Percentiles rank a stretch among this genome's conserved stretches.
phyloP scores from a whole-genome alignment of 2,113 vertebrate species.

The Ceratotherium simum region DNA sequence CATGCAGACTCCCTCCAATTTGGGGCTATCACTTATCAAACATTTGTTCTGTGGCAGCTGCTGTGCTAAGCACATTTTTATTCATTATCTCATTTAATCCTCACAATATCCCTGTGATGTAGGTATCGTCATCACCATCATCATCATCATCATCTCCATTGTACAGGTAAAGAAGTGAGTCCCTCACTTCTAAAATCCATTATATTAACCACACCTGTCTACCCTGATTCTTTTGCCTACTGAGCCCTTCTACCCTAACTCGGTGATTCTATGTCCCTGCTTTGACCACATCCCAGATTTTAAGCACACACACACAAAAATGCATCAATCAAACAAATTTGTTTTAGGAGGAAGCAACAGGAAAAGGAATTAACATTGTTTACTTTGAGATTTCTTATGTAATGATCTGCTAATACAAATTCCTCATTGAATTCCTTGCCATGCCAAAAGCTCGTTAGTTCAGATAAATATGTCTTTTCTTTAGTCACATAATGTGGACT shows the following conservation, averaged over 20 bases:
- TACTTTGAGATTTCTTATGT: background rate
- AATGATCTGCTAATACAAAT: background rate
- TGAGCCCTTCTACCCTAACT: background rate
- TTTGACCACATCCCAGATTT: background rate
- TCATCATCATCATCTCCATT: background rate
- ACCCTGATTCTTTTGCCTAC: background rate
- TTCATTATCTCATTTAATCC: background rate
- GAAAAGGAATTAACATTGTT: background rate
- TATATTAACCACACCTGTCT: background rate
- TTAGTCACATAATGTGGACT: background rate
- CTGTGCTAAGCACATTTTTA: background rate
- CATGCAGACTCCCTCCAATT: accelerated
- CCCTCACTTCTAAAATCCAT: background rate
- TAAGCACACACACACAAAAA: background rate
- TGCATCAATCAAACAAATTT: background rate
- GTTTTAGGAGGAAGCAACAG: background rate
- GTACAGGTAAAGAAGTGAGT: background rate
- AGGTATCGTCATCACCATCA: background rate
- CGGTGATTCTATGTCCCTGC: background rate
- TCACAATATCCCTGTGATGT: background rate
- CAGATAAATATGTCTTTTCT: background rate
- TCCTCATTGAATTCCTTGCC: background rate
- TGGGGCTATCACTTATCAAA: background rate
- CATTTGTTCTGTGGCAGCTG: background rate
- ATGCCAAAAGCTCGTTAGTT: background rate